Evolutionary conservation across 2,888 invertebrate genomes (phyloP).

Genomic region (Conomelus anceps): DNA sequence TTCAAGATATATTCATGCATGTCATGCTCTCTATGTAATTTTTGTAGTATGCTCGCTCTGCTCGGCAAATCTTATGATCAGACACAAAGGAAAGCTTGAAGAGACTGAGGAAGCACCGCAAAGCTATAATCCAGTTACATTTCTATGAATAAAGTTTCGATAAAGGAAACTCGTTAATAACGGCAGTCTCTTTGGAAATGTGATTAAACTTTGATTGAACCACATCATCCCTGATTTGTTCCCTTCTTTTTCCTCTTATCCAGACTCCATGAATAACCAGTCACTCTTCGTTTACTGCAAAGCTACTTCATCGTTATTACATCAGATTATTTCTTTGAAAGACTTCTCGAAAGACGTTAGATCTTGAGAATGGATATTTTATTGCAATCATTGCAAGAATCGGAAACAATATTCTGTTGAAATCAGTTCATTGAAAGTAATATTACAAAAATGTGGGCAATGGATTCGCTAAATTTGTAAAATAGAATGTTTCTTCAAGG

Average conservation of each 20-base stretch:
- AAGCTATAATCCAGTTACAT: background rate
- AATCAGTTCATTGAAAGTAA: too few relatives aligned
- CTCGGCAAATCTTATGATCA: background rate
- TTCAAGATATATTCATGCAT: too few relatives aligned
- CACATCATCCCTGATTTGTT: background rate
- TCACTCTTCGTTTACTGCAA: background rate
- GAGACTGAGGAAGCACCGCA: background rate
- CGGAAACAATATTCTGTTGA: too few relatives aligned
- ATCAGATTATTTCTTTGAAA: background rate
- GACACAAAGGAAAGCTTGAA: background rate
- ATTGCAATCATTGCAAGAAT: background rate
- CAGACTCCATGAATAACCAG: too few relatives aligned
- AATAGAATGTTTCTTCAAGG: too few relatives aligned
- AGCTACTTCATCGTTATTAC: background rate
- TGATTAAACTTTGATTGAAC: background rate
- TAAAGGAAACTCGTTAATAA: constrained; percentile 2
- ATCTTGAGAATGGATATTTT: background rate
- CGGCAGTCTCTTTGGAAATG: background rate
- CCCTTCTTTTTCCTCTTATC: too few relatives aligned
- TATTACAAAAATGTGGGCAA: too few relatives aligned
- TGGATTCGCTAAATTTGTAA: too few relatives aligned
- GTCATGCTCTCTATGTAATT: too few relatives aligned
- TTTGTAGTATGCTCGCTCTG: too few relatives aligned
- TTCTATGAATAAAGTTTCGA: background rate
- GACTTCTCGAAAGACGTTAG: background rate